Percentiles rank a stretch among this genome's conserved stretches.
Conservation (phyloP, 2,888 invertebrate genomes). For the Mongoloraphidia duomilia region DNA sequence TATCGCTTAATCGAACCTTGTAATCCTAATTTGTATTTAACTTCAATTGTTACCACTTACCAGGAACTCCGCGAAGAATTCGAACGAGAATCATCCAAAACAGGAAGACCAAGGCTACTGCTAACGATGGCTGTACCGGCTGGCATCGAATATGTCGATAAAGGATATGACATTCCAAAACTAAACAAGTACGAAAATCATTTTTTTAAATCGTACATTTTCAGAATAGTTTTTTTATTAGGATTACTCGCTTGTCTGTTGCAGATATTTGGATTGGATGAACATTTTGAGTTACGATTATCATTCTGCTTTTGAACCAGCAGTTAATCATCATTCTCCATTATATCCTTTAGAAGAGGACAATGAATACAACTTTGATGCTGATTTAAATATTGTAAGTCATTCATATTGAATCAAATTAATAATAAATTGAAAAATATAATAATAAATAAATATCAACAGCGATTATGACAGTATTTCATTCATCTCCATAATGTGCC, state of each 20-base stretch:
- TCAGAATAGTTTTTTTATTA: slow-evolving; percentile 2
- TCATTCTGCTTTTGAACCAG: slow-evolving; percentile 81
- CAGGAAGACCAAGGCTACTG: slow-evolving; percentile 62
- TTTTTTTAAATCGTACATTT: slow-evolving; percentile 2
- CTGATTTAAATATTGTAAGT: slow-evolving; percentile 78
- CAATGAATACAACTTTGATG: slow-evolving; percentile 76
- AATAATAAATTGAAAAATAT: no score
- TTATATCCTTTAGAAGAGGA: slow-evolving; percentile 68
- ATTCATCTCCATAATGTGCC: no score
- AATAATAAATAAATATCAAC: no score
- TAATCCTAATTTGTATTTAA: no score
- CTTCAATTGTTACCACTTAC: slow-evolving; percentile 10
- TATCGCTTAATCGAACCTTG: no score
- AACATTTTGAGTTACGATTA: slow-evolving; percentile 85
- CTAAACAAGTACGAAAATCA: slow-evolving; percentile 52
- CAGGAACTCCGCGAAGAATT: slow-evolving; percentile 80
- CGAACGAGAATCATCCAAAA: slow-evolving; percentile 70
- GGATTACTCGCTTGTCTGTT: slow-evolving; percentile 10
- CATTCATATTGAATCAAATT: neutral
- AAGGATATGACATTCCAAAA: slow-evolving; percentile 81
- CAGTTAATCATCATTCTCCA: slow-evolving; percentile 83
- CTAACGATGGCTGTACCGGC: slow-evolving; percentile 91
- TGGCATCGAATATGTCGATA: slow-evolving; percentile 82
- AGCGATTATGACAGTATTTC: no score
- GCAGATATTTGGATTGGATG: slow-evolving; percentile 78